Evolutionary conservation across 2,797 vertebrate genomes (phyloP).

Genomic region (Bucorvus abyssinicus): DNA sequence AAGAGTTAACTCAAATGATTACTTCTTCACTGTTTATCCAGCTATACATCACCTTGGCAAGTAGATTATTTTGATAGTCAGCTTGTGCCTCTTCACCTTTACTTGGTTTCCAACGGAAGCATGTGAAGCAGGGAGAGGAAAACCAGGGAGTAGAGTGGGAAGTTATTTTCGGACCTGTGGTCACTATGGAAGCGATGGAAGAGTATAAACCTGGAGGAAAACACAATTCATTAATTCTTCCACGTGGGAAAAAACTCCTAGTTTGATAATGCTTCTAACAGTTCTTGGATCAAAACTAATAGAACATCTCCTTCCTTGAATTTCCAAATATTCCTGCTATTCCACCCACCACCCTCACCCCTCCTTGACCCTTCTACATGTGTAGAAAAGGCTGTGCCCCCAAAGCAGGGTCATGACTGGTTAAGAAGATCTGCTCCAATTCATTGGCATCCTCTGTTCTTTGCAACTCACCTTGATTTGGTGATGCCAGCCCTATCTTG

Average conservation of each 20-base stretch:
- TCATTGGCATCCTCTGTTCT: background rate
- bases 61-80: background rate
- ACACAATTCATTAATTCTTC: background rate
- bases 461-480: background rate
- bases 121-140: background rate
- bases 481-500: background rate
- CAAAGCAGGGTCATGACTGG: accelerated
- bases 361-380: background rate
- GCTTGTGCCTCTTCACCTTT: background rate
- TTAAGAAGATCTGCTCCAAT: background rate
- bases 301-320: background rate
- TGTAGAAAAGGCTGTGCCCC: background rate
- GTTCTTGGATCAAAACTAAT: background rate
- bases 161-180: background rate
- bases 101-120: background rate
- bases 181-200: background rate
- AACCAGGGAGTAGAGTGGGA: background rate
- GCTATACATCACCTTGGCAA: background rate
- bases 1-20: background rate
- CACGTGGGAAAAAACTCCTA: background rate
- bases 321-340: background rate
- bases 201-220: background rate
- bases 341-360: background rate
- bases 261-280: background rate
- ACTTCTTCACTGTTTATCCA: background rate